Conservation (phyloP, 2,113 vertebrate genomes). For the Trematomus loennbergii region DNA sequence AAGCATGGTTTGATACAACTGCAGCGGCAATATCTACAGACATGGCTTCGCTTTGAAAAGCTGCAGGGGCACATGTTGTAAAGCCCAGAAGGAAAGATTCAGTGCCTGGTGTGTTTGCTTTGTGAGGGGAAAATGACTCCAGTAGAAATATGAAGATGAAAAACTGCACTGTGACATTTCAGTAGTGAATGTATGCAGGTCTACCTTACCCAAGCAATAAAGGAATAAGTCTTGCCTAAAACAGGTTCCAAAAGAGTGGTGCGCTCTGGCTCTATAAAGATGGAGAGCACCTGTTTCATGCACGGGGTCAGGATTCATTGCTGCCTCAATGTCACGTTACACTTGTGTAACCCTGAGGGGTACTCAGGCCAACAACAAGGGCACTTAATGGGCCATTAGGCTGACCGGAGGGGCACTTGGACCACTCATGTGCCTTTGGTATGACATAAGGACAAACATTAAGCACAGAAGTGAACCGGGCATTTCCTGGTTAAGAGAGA, state of each 20-base stretch:
- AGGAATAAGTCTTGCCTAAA: neutral
- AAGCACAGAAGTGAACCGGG: neutral
- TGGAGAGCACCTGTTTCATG: neutral
- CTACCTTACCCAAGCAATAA: neutral
- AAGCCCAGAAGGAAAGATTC: neutral
- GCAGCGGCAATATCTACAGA: neutral
- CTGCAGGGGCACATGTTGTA: neutral
- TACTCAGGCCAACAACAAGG: conserved; percentile 20
- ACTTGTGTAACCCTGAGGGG: conserved; percentile 25
- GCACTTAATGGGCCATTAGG: conserved; percentile 32
- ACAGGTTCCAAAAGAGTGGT: neutral
- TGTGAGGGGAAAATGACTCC: neutral
- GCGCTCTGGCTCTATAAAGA: neutral
- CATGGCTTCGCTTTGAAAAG: neutral
- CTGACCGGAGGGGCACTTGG: conserved; percentile 30
- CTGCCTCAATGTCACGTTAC: neutral
- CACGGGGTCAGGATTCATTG: conserved; percentile 3
- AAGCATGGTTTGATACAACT: neutral
- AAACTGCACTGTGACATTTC: neutral
- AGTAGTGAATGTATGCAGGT: neutral
- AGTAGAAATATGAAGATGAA: neutral
- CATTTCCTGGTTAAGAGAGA: neutral
- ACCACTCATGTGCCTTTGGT: conserved; percentile 30
- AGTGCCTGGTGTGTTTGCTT: neutral
- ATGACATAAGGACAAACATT: conserved; percentile 29